Percentiles rank a stretch among this genome's conserved stretches.
Evolutionary conservation across 2,113 vertebrate species (phyloP).

Genomic region (Pelobates fuscus): DNA sequence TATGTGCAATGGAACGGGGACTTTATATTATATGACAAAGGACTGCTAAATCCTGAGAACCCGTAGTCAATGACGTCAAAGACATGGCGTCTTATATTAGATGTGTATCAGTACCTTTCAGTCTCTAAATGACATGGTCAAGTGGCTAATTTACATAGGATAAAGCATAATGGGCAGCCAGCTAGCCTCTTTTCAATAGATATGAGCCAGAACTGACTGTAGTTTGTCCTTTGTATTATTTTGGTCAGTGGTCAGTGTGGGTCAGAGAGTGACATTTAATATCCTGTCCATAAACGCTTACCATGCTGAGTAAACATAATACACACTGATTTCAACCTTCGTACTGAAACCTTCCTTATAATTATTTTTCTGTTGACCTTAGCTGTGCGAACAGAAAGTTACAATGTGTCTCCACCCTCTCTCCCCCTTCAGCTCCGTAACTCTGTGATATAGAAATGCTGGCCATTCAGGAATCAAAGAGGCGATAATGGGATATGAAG

Average conservation of each 20-base stretch:
- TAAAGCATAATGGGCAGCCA: not conserved
- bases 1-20: too few relatives aligned
- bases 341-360: slow-evolving; percentile 22
- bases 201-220: not conserved
- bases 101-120: not conserved
- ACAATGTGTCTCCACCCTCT: slow-evolving; percentile 19
- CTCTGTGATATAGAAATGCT: slow-evolving; percentile 28
- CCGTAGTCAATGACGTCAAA: too few relatives aligned
- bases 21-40: too few relatives aligned
- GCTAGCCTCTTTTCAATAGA: not conserved
- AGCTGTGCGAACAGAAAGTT: slow-evolving; percentile 36
- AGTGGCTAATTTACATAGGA: not conserved
- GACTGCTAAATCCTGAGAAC: too few relatives aligned
- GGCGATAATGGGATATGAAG: slow-evolving; percentile 20
- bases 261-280: slow-evolving; percentile 44
- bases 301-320: slow-evolving; percentile 39
- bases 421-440: not conserved
- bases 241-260: slow-evolving; percentile 14
- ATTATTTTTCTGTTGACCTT: slow-evolving; percentile 46
- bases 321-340: slow-evolving; percentile 26
- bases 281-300: slow-evolving; percentile 20
- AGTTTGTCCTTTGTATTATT: not conserved
- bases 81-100: not conserved
- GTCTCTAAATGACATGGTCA: too few relatives aligned
- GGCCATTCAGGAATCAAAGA: slow-evolving; percentile 9